Base-by-base conservation (phyloP, 2,113 vertebrate genomes). In the Coracopsis vasa region DNA sequence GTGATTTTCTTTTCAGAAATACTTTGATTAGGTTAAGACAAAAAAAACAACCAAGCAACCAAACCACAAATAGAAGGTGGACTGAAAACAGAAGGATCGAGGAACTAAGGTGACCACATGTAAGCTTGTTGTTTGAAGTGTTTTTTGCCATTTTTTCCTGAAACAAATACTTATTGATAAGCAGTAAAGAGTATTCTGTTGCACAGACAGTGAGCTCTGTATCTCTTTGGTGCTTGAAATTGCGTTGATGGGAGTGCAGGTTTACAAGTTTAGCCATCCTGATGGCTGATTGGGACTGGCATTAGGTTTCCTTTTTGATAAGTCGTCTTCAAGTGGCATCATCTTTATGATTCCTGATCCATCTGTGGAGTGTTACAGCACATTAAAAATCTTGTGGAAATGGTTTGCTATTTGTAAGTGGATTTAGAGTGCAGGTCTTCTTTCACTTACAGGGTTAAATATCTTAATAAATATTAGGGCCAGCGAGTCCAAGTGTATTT, bases 1-100 rank as follows among this genome's bases (percentile, higher is more conserved):
- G 84, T 90, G 90, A 79, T 5, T 48, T 35, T 92, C 94, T 93
- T 94, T 97, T 91, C 56, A 45, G 73, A 96, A 95, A 81, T 42
- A 60, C n/a, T 92, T 93, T 78, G 42, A 78, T 92, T 95, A 88
- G 35, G 62, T 97, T 91, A 92, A 69, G 91, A 69, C 86, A 27
- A 91, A 70, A 25, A 91, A 70, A 20, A 31, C n/a, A 48, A 19
- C 9, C 23, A 37, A n/a, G 17, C 24, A 13, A 42, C 31, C 5
- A 8, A 28, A 27, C 10, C 9, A 10, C 17, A 58, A 84, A 70
- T 2, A 23, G 71, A 94, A 94, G 74, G 35, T 85, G 80, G 81
- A 64, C 56, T 92, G 81, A 95, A 93, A 69, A 73, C 35, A 31
- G 77, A 91, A 96, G 69, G 50, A 90, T 86, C 12, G 71, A 78